Conservation (phyloP, 2,888 invertebrate genomes). For the Odontocerum albicorne region DNA sequence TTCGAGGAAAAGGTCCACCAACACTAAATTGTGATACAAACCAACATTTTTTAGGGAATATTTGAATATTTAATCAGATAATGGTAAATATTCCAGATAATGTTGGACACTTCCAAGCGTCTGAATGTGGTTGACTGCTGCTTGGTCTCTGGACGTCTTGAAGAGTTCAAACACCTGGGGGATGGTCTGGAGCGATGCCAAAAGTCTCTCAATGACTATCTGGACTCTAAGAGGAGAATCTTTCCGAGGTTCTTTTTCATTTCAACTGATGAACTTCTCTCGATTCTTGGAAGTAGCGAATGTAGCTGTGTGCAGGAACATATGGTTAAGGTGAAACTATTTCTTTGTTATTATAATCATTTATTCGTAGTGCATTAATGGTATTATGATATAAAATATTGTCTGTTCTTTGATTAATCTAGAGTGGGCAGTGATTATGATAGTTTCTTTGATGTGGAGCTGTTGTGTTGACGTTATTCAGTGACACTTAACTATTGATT, state of each 20-base stretch:
- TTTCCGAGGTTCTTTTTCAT: slow-evolving; percentile 94
- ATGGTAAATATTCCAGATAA: slow-evolving; percentile 66
- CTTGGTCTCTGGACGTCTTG: slow-evolving; percentile 68
- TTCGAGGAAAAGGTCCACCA: too few species aligned
- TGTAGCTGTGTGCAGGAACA: slow-evolving; percentile 87
- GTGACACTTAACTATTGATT: too few species aligned
- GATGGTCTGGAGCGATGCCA: slow-evolving; percentile 84
- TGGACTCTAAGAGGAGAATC: slow-evolving; percentile 83
- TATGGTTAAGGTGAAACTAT: slow-evolving; percentile 92
- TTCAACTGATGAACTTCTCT: slow-evolving; percentile 88
- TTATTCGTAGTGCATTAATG: too few species aligned
- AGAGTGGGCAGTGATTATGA: too few species aligned
- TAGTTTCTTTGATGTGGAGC: too few species aligned
- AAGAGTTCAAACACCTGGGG: slow-evolving; percentile 74
- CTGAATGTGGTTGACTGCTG: slow-evolving; percentile 82
- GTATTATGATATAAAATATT: too few species aligned
- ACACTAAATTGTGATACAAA: too few species aligned
- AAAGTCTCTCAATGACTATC: slow-evolving; percentile 87
- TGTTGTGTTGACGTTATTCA: too few species aligned
- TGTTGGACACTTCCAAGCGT: slow-evolving; percentile 80
- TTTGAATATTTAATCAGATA: too few species aligned
- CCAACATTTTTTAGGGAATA: too few species aligned
- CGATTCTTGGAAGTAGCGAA: slow-evolving; percentile 85
- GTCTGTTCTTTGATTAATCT: too few species aligned
- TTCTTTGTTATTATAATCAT: too few species aligned